Percentiles rank a stretch among this genome's conserved stretches.
Evolutionary conservation across 1,140 invertebrate genomes (phyloP).

Genomic region (Lordiphosa stackelbergi): DNA sequence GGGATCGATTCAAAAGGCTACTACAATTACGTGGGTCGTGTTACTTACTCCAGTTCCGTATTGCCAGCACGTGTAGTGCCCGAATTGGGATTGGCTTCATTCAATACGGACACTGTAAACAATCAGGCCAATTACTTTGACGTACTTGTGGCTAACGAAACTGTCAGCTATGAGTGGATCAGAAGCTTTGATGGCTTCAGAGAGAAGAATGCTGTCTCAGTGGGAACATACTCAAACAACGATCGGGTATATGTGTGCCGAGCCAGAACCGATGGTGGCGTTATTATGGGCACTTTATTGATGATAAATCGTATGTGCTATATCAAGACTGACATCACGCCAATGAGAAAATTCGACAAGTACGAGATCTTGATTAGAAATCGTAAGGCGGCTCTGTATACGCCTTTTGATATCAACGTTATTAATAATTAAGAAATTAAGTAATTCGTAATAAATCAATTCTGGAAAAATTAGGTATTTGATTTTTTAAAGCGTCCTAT

Average conservation of each 20-base stretch:
- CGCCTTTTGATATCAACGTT: background rate
- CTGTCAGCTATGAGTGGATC: conserved; percentile 42
- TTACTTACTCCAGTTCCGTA: conserved; percentile 6
- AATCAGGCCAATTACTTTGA: conserved; percentile 9
- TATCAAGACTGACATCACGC: conserved; percentile 11
- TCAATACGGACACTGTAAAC: conserved; percentile 20
- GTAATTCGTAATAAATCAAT: too few species aligned
- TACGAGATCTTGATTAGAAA: conserved; percentile 48
- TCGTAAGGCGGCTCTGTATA: background rate
- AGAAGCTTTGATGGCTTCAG: conserved; percentile 45
- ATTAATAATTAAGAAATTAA: too few species aligned
- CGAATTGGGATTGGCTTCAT: conserved; percentile 29
- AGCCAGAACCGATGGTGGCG: conserved; percentile 1
- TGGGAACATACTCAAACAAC: conserved; percentile 27
- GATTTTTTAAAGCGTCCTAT: too few species aligned
- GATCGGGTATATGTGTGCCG: conserved; percentile 48
- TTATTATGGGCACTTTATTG: conserved; percentile 41
- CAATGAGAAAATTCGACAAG: conserved; percentile 23
- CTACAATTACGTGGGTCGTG: conserved; percentile 45
- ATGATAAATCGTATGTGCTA: conserved; percentile 15
- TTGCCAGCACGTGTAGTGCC: conserved; percentile 41
- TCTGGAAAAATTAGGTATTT: too few species aligned
- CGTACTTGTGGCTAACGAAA: conserved; percentile 35
- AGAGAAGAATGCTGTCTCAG: conserved; percentile 42
- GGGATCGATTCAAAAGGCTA: conserved; percentile 42